phyloP scores from a whole-genome alignment of 2,113 vertebrate genomes.

The Podarcis muralis region DNA sequence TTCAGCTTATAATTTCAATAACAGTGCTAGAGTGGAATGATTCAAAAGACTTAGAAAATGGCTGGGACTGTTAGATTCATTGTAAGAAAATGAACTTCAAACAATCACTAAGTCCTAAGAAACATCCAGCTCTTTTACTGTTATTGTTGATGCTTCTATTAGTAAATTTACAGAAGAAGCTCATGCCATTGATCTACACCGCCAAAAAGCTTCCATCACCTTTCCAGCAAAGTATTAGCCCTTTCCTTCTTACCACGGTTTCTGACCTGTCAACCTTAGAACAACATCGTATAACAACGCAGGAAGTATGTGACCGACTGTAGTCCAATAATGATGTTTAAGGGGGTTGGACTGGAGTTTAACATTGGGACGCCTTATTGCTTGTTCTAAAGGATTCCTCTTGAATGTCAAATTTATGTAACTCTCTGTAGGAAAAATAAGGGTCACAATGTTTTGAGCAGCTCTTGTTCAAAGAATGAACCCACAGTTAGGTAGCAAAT shows the following conservation, averaged over 20 bases:
- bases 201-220: slow-evolving; percentile 72
- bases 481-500: slow-evolving; percentile 56
- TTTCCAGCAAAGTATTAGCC: slow-evolving; percentile 68
- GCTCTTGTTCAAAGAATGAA: slow-evolving; percentile 59
- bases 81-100: background rate
- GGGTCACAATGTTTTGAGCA: slow-evolving; percentile 73
- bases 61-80: too few relatives aligned
- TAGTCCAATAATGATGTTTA: slow-evolving; percentile 81
- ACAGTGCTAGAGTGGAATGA: slow-evolving; percentile 59
- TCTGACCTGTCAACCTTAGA: slow-evolving; percentile 87
- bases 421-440: slow-evolving; percentile 87
- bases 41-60: slow-evolving; percentile 47
- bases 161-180: slow-evolving; percentile 67
- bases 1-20: slow-evolving; percentile 79
- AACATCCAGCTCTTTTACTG: slow-evolving; percentile 59
- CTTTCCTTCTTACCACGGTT: slow-evolving; percentile 89
- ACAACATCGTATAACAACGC: slow-evolving; percentile 87
- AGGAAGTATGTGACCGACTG: slow-evolving; percentile 80
- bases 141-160: slow-evolving; percentile 65
- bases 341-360: slow-evolving; percentile 79
- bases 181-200: slow-evolving; percentile 71
- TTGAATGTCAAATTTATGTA: slow-evolving; percentile 81
- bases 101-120: slow-evolving; percentile 51
- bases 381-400: slow-evolving; percentile 88
- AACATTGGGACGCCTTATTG: slow-evolving; percentile 84